Base-by-base conservation (phyloP, 1,140 invertebrate genomes). In the Drosophila kohkoa region DNA sequence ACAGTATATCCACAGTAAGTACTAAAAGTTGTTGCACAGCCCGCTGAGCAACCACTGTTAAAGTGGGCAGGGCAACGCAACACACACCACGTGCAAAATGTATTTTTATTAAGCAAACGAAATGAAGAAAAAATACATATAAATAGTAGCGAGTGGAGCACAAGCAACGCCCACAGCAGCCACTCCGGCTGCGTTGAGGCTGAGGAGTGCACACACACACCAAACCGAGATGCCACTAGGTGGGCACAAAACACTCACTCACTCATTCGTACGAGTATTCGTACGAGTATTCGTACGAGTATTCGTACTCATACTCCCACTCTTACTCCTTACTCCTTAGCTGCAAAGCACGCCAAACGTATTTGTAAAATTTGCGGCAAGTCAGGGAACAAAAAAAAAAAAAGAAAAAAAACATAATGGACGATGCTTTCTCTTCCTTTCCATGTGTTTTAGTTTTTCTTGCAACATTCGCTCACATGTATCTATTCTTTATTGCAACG, bases 41-140 rank as follows among this genome's bases (percentile, higher is more conserved):
- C 35, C 67, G 65, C 59, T 62, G 63, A 88, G 41, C 71, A 73
- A 46, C 45, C 43, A 3, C 16, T 51, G 48, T n/a, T 43, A 32
- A 64, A 54, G 28, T 58, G 66, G 35, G 46, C 46, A 54, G 51
- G 55, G 55, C 25, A 51, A 46, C 32, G 57, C 57, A 60, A 57
- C 57, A 28, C 72, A 51, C 58, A 71, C 67, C 80, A 88, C 85
- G 83, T 89, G 81, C 77, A 87, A 83, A 83, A 83, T 88, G 85
- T 88, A 89, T 88, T 88, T 88, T 88, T 88, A 88, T 88, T 88
- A 88, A 89, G 83, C 73, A 71, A 87, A 77, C 79, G 57, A 63
- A 77, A 38, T 8, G 35, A 38, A 38, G 8, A 8, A 7, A 38
- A 32, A 71, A 72, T 67, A 68, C 69, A 58, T 54, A 59, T 58